These are phyloP conservation scores for Lethenteron camtschaticum DNA, from an alignment of 2,113 vertebrate species.

Conservation along the genomic window DNA sequence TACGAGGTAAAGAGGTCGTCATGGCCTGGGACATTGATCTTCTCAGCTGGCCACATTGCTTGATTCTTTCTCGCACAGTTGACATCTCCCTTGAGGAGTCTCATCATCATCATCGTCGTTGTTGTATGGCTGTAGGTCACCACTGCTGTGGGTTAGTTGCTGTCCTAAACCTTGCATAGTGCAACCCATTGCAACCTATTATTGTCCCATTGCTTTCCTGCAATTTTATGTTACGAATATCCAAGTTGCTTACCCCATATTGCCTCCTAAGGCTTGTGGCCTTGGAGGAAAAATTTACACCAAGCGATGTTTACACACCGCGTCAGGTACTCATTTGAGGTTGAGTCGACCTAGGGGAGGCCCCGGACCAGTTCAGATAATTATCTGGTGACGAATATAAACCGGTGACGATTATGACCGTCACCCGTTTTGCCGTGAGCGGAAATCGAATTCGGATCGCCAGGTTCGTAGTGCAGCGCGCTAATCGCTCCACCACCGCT, in stretches of 20 bases:
- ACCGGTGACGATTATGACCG: background rate
- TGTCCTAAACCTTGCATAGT: no score
- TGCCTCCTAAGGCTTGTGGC: no score
- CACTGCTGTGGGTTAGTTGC: no score
- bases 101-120: no score
- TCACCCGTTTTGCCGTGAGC: background rate
- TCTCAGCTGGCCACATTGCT: background rate
- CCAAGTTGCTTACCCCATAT: no score
- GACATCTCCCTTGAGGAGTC: background rate
- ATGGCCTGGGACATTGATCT: background rate
- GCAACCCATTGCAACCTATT: no score
- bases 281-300: no score
- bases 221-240: no score
- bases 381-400: background rate
- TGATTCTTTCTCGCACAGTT: background rate
- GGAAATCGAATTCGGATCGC: conserved; percentile 11
- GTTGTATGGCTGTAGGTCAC: no score
- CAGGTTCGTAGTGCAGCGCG: background rate
- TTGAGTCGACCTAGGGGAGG: background rate
- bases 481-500: conserved; percentile 3
- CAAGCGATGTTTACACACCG: no score
- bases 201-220: no score
- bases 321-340: background rate
- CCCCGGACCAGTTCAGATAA: background rate
- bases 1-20: background rate